Conservation (phyloP, 2,113 vertebrate genomes). For the Ariopsis seemanni region DNA sequence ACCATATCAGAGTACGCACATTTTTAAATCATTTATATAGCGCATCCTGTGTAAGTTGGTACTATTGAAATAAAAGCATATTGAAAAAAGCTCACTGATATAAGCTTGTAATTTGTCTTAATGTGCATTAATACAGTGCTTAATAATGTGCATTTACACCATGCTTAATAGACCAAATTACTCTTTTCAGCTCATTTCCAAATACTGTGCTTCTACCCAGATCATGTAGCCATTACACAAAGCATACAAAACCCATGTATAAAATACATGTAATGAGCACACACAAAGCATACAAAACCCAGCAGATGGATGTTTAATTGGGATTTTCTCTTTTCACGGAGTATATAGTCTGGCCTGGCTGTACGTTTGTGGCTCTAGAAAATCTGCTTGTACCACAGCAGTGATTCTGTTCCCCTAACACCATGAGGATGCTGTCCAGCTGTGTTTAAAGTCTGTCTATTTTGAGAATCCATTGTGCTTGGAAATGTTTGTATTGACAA, state of each 20-base stretch:
- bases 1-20: neutral
- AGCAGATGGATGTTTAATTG: neutral
- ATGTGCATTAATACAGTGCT: neutral
- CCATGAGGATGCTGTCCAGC: constrained; percentile 11
- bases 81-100: neutral
- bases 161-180: neutral
- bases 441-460: neutral
- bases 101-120: neutral
- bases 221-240: neutral
- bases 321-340: neutral
- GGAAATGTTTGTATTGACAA: constrained; percentile 8
- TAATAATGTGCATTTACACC: neutral
- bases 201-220: neutral
- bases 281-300: neutral
- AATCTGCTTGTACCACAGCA: constrained; percentile 5
- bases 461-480: neutral
- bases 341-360: neutral
- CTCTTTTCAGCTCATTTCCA: neutral
- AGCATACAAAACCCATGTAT: neutral
- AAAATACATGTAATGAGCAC: neutral
- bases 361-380: constrained; percentile 13
- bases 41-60: neutral
- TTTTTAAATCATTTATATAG: neutral
- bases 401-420: constrained; percentile 15
- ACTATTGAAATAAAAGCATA: neutral